A percentile compares a stretch with the other conserved stretches of the same genome.
phyloP scores from a whole-genome alignment of 2,797 vertebrate species.

The Chelon labrosus region DNA sequence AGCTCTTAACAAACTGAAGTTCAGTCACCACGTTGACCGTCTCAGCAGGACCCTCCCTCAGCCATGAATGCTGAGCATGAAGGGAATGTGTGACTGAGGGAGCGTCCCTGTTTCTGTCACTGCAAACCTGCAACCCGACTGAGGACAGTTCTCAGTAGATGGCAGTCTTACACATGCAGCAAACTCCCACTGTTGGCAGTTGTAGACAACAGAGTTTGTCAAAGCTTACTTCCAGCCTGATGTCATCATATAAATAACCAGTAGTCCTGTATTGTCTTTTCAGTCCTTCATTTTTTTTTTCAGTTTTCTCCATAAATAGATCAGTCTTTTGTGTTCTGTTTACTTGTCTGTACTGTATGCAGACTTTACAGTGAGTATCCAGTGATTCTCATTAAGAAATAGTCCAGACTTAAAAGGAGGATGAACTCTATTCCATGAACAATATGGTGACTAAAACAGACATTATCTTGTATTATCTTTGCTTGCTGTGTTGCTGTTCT shows the following conservation, averaged over 20 bases:
- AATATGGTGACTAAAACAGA: background rate
- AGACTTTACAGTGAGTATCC: slow-evolving; percentile 3
- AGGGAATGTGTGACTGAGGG: slow-evolving; percentile 27
- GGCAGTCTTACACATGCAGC: slow-evolving; percentile 67
- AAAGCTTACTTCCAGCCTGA: background rate
- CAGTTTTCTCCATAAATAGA: slow-evolving; percentile 2
- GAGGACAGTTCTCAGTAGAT: slow-evolving; percentile 66
- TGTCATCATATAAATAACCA: slow-evolving; percentile 7
- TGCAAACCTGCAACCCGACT: slow-evolving; percentile 36
- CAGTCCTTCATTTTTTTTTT: slow-evolving; percentile 4
- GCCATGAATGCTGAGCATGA: slow-evolving; percentile 28
- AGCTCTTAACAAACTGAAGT: slow-evolving; percentile 62
- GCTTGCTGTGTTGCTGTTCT: slow-evolving; percentile 1
- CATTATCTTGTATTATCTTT: background rate
- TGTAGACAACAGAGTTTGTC: slow-evolving; percentile 3
- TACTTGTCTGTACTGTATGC: background rate
- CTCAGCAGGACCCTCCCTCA: slow-evolving; percentile 53
- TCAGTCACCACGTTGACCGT: slow-evolving; percentile 56
- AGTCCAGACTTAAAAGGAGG: background rate
- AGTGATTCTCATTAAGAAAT: slow-evolving; percentile 9
- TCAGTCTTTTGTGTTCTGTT: background rate
- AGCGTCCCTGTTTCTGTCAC: slow-evolving; percentile 29
- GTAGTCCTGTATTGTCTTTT: background rate
- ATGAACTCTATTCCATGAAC: background rate
- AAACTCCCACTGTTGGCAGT: background rate